Conservation (phyloP, 1,140 invertebrate species). For the Holcopasites calliopsidis region DNA sequence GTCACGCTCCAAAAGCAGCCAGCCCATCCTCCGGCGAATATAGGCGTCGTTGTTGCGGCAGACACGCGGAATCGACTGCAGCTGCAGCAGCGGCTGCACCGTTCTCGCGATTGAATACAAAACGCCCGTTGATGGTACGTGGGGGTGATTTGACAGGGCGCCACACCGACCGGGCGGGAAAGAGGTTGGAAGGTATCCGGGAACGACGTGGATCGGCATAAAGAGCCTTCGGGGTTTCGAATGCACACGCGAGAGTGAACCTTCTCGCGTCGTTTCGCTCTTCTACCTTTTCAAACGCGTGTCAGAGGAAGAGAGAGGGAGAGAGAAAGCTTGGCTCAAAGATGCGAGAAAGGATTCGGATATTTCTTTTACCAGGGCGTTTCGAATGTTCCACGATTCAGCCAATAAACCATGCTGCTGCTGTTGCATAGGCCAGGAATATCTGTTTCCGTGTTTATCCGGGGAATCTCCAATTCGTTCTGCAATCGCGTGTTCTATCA, state of each 20-base stretch:
- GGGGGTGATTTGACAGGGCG: conserved; percentile 11
- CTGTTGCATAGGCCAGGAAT: conserved; percentile 17
- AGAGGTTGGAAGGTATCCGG: background rate
- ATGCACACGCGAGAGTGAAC: conserved; percentile 43
- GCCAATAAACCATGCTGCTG: conserved; percentile 41
- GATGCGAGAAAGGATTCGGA: conserved; percentile 17
- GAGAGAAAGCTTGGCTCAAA: conserved; percentile 20
- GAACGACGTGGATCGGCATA: conserved; percentile 46
- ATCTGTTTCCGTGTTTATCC: conserved; percentile 42
- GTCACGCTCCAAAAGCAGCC: conserved; percentile 31
- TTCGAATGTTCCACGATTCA: conserved; percentile 8
- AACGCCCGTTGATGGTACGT: conserved; percentile 26
- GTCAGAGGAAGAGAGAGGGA: conserved; percentile 8
- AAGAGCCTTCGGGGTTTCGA: conserved; percentile 38
- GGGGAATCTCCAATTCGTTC: background rate
- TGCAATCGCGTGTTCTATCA: no score
- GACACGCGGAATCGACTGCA: conserved; percentile 45
- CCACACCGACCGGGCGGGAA: background rate
- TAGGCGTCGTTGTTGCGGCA: conserved; percentile 43
- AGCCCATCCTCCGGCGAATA: conserved; percentile 34
- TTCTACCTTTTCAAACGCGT: conserved; percentile 26
- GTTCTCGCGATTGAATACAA: conserved; percentile 51
- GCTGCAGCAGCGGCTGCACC: conserved; percentile 24
- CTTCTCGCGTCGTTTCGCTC: conserved; percentile 21
- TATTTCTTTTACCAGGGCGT: conserved; percentile 26